Conservation (phyloP, 2,888 invertebrate genomes). For the Lasius platythorax region DNA sequence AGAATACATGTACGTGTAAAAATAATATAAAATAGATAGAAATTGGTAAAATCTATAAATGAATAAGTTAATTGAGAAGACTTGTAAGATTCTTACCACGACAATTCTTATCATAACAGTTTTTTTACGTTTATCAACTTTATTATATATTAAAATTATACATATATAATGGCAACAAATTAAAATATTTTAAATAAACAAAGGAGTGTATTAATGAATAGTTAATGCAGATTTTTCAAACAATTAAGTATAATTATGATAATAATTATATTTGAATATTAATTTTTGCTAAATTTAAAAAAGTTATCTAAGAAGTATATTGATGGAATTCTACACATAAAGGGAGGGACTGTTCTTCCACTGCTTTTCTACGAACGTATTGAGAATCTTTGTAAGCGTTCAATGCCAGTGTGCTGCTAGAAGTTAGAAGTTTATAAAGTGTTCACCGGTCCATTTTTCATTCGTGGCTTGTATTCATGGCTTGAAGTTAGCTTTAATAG, state of each 20-base stretch:
- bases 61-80: not conserved
- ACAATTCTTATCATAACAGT: not conserved
- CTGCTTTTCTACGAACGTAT: slow-evolving; percentile 20
- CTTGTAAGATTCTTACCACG: not conserved
- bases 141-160: slow-evolving; percentile 3
- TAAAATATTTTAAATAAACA: slow-evolving; percentile 2
- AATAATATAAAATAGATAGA: not conserved
- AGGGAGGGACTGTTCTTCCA: slow-evolving; percentile 9
- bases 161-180: not conserved
- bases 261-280: too few relatives aligned
- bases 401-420: slow-evolving; percentile 35
- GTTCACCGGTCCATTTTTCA: slow-evolving; percentile 58
- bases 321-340: slow-evolving; percentile 17
- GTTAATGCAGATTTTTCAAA: not conserved
- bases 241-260: slow-evolving; percentile 6
- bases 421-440: slow-evolving; percentile 53
- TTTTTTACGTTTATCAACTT: not conserved
- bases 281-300: not conserved
- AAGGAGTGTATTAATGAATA: not conserved
- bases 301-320: slow-evolving; percentile 36
- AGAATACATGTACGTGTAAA: not conserved
- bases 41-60: not conserved
- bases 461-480: slow-evolving; percentile 43
- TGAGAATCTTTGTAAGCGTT: slow-evolving; percentile 46
- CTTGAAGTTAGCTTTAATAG: slow-evolving; percentile 43